Percentiles rank a stretch among this genome's conserved stretches.
These are phyloP conservation scores for Drosophila punjabiensis DNA, from an alignment of 1,140 invertebrate genomes.

Conservation along the genomic window DNA sequence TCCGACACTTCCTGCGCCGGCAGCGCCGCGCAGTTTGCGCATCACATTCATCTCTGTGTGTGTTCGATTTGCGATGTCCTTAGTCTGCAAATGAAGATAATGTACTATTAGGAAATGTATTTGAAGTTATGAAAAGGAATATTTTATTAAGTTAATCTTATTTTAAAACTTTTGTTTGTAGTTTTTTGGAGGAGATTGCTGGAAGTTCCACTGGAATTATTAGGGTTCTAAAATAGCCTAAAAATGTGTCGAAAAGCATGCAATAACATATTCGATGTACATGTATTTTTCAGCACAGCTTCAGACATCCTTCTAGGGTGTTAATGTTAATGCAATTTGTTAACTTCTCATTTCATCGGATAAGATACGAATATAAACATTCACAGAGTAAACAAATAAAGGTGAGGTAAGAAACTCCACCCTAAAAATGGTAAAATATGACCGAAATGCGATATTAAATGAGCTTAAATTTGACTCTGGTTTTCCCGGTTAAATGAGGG, in stretches of 20 bases:
- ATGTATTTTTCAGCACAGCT: background rate
- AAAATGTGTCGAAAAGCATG: background rate
- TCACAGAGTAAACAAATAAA: background rate
- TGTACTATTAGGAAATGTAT: too few relatives aligned
- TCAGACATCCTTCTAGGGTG: background rate
- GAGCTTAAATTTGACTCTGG: background rate
- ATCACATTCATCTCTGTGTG: slow-evolving; percentile 91
- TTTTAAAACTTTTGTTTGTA: too few relatives aligned
- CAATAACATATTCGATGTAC: background rate
- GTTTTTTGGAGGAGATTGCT: too few relatives aligned
- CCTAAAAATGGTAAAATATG: background rate
- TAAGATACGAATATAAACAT: background rate
- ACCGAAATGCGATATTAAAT: background rate
- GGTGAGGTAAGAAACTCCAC: too few relatives aligned
- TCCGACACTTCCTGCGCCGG: slow-evolving; percentile 58
- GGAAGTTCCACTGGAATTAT: background rate
- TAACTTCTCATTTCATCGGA: background rate
- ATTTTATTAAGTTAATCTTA: too few relatives aligned
- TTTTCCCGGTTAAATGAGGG: background rate
- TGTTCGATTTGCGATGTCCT: slow-evolving; percentile 20
- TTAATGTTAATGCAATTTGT: background rate
- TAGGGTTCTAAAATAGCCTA: too few relatives aligned
- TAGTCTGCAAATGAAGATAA: slow-evolving; percentile 42
- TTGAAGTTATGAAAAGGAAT: too few relatives aligned
- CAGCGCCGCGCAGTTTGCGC: slow-evolving; percentile 92